phyloP scores from a whole-genome alignment of 2,797 vertebrate genomes.

The Kryptolebias ocellatus region DNA sequence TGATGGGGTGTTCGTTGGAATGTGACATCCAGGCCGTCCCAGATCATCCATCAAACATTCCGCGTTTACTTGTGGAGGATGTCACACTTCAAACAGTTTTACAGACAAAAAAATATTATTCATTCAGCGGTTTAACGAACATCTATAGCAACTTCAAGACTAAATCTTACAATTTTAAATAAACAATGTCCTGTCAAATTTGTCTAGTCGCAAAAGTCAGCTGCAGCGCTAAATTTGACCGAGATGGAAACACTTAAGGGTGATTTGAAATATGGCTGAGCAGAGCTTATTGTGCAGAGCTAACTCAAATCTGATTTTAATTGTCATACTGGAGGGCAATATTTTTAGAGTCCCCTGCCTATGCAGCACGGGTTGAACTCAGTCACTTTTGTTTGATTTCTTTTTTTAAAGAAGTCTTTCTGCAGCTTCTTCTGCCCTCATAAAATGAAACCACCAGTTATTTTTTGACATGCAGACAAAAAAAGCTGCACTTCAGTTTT shows the following conservation, averaged over 20 bases:
- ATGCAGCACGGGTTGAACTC: not conserved
- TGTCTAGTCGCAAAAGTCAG: not conserved
- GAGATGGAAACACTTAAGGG: not conserved
- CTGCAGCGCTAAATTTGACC: not conserved
- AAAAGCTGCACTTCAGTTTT: not conserved
- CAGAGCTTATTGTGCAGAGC: not conserved
- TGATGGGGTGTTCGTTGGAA: conserved; percentile 49
- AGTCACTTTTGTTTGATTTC: not conserved
- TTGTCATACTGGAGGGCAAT: not conserved
- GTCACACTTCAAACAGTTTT: conserved; percentile 26
- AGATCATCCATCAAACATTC: conserved; percentile 48
- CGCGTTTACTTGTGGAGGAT: conserved; percentile 23
- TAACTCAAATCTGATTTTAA: too few relatives aligned
- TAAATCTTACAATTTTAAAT: conserved; percentile 19
- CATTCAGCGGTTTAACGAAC: conserved; percentile 3
- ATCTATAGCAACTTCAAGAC: conserved; percentile 16
- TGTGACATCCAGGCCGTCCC: conserved; percentile 43
- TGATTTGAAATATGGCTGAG: conserved; percentile 9
- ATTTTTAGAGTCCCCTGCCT: not conserved
- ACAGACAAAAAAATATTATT: conserved; percentile 31
- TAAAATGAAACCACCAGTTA: not conserved
- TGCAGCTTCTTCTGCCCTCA: not conserved
- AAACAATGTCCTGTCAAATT: not conserved
- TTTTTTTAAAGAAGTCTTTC: not conserved
- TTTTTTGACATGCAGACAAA: not conserved